phyloP scores from a whole-genome alignment of 2,113 vertebrate species.

The Zeus faber region DNA sequence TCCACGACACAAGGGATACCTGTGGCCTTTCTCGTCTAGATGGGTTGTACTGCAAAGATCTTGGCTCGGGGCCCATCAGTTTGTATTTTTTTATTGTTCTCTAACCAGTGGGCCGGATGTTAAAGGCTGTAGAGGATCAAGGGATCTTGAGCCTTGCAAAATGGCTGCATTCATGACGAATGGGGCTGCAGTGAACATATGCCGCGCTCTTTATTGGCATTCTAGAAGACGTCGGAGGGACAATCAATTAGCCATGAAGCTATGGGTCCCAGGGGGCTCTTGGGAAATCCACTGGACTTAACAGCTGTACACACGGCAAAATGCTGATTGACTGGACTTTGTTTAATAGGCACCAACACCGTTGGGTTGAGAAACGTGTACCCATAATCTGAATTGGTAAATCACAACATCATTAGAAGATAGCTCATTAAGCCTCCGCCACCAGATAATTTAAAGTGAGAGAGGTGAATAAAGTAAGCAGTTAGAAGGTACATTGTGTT shows the following conservation, averaged over 20 bases:
- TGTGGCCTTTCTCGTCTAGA: slow-evolving; percentile 43
- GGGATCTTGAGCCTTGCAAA: slow-evolving; percentile 67
- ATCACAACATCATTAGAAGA: not conserved
- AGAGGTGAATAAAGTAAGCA: slow-evolving; percentile 14
- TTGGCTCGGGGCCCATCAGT: slow-evolving; percentile 51
- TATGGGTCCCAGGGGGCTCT: slow-evolving; percentile 43
- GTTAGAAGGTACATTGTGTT: slow-evolving; percentile 6
- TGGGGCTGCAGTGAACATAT: slow-evolving; percentile 57
- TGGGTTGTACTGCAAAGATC: slow-evolving; percentile 44
- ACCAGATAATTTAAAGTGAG: not conserved
- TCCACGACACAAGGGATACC: slow-evolving; percentile 33
- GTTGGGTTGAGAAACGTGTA: not conserved
- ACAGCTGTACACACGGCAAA: slow-evolving; percentile 32
- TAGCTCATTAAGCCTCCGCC: not conserved
- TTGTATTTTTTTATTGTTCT: slow-evolving; percentile 18
- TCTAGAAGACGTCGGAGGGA: slow-evolving; percentile 48
- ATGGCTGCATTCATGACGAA: slow-evolving; percentile 59
- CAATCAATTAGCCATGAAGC: slow-evolving; percentile 68
- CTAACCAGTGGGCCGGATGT: slow-evolving; percentile 58
- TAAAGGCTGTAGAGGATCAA: slow-evolving; percentile 68
- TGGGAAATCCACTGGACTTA: slow-evolving; percentile 46
- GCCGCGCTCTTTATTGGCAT: slow-evolving; percentile 64
- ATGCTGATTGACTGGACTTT: slow-evolving; percentile 35
- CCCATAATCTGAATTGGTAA: not conserved
- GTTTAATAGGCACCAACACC: slow-evolving; percentile 26